A percentile compares a stretch with the other conserved stretches of the same genome.
These are phyloP conservation scores for Ochropleura leucogaster DNA, from an alignment of 2,888 invertebrate species.

Conservation along the genomic window DNA sequence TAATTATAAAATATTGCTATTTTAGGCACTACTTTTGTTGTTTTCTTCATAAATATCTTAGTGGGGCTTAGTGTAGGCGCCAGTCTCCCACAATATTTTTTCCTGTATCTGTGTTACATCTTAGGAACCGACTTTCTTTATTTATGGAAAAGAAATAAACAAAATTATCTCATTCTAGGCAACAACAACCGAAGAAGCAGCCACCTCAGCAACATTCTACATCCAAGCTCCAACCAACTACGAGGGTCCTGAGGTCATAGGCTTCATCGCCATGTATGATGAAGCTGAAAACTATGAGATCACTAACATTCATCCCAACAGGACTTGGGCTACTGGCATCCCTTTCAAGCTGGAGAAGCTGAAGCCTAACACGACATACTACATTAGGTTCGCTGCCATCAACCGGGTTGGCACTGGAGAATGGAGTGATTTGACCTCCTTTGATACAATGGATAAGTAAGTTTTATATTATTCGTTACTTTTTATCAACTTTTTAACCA, in stretches of 20 bases:
- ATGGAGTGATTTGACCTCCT: conserved; percentile 74
- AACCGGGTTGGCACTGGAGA: conserved; percentile 80
- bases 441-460: conserved; percentile 83
- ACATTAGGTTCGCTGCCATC: conserved; percentile 80
- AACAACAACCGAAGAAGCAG: conserved; percentile 67
- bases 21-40: no score
- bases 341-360: conserved; percentile 79
- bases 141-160: no score
- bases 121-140: no score
- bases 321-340: conserved; percentile 82
- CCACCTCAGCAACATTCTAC: conserved; percentile 78
- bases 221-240: conserved; percentile 71
- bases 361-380: conserved; percentile 79
- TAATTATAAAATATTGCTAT: no score
- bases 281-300: conserved; percentile 75
- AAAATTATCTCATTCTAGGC: conserved; percentile 67
- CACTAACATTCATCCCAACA: conserved; percentile 81
- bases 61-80: no score
- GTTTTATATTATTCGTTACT: conserved; percentile 48
- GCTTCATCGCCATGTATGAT: conserved; percentile 83
- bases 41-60: no score
- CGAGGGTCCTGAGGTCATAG: conserved; percentile 77
- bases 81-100: no score
- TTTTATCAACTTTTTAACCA: not conserved
- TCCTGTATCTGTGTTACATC: no score